Base-by-base conservation (phyloP, 2,888 invertebrate genomes). In the Drosophila buzzatii region DNA sequence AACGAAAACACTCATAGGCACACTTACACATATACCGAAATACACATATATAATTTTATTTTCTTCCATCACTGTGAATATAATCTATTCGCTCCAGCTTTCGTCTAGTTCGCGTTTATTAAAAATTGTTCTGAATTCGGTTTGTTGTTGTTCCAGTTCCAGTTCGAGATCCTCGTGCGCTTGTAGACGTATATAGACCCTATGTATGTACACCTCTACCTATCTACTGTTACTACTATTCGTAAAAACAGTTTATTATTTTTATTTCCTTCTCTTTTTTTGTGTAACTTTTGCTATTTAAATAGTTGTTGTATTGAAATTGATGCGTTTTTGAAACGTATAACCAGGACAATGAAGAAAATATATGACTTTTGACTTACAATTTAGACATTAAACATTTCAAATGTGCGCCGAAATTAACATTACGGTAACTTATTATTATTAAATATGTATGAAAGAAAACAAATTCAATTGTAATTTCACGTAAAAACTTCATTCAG, bases 311-410 rank as follows among this genome's bases (percentile, higher is more conserved):
- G 85, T 88, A 85, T 77, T 85, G 69, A 78, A 84, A 81, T 76
- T 78, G 61, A 80, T 77, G 69, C 83, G 86, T 86, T 88, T 86
- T 77, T 85, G 76, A 86, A 86, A 86, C 86, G 83, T 70, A 62
- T 65, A 71, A 60, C 73, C 73, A 73, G 72, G 79, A 78, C 73
- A 85, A 81, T 76, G 73, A 81, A 81, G 70, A 81, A 67, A 80
- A 76, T 71, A 85, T 84, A 85, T 84, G 87, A 87, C 87, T 87
- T 84, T 84, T 84, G 85, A 85, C 87, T 87, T 87, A 85, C 80
- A 75, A 78, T 80, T 82, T 82, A 82, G 77, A 80, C 77, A 79
- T 79, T 59, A 79, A 82, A 82, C 82, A 82, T 85, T 81, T 74
- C 79, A 81, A 82, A 76, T 82, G 82, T 81, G 68, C 71, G 75